Conservation (phyloP, 2,888 invertebrate genomes). For the Ptychoptera albimana region DNA sequence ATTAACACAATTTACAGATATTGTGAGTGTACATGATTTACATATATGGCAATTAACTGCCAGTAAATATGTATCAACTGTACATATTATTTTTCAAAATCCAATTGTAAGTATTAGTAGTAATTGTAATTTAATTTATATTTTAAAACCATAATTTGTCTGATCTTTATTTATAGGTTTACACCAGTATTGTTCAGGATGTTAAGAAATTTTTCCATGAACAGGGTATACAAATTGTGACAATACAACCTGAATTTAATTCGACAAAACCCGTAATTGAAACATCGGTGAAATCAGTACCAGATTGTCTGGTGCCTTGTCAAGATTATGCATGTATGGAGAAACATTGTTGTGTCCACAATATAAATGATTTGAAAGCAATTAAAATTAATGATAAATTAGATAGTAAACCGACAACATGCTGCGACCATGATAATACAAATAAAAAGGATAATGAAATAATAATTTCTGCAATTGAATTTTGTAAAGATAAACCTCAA, state of each 20-base stretch:
- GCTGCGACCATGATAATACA: neutral
- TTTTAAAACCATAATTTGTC: slow-evolving; percentile 1
- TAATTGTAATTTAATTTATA: neutral
- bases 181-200: slow-evolving; percentile 38
- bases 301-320: slow-evolving; percentile 30
- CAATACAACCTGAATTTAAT: slow-evolving; percentile 74
- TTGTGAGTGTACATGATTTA: slow-evolving; percentile 67
- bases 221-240: slow-evolving; percentile 68
- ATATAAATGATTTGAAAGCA: neutral
- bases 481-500: neutral
- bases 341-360: slow-evolving; percentile 26
- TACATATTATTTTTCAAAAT: slow-evolving; percentile 60
- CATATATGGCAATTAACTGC: slow-evolving; percentile 81
- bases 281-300: slow-evolving; percentile 6
- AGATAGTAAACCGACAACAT: no score
- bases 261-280: slow-evolving; percentile 11
- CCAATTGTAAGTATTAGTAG: slow-evolving; percentile 31
- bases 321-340: slow-evolving; percentile 26
- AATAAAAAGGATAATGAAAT: neutral
- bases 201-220: slow-evolving; percentile 60
- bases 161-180: slow-evolving; percentile 26
- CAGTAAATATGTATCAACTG: slow-evolving; percentile 65
- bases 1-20: slow-evolving; percentile 46
- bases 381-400: neutral
- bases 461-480: neutral